These are phyloP conservation scores for Hanleya hanleyi DNA, from an alignment of 2,888 invertebrate genomes.

Conservation along the genomic window DNA sequence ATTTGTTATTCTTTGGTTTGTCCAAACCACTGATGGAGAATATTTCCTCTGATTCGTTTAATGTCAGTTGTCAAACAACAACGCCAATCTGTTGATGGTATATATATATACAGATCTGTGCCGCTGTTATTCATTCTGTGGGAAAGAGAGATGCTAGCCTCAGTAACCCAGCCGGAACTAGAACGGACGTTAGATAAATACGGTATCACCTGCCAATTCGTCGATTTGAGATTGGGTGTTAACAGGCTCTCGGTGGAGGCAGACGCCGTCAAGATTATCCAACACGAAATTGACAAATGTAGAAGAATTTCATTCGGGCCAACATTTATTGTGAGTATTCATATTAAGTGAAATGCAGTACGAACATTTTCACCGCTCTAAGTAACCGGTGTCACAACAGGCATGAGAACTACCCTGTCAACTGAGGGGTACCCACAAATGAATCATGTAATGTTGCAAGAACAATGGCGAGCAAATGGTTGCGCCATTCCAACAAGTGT, in stretches of 20 bases:
- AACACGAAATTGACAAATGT: slow-evolving; percentile 28
- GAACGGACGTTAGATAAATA: slow-evolving; percentile 31
- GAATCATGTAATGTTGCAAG: too few species aligned
- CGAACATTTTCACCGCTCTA: not conserved
- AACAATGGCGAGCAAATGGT: too few species aligned
- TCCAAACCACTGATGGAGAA: too few species aligned
- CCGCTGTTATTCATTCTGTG: too few species aligned
- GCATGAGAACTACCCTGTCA: too few species aligned
- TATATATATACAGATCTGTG: too few species aligned
- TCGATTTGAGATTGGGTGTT: slow-evolving; percentile 36
- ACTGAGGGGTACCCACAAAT: too few species aligned
- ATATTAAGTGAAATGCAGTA: not conserved
- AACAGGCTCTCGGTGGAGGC: slow-evolving; percentile 30
- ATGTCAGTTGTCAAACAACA: too few species aligned
- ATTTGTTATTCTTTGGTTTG: too few species aligned
- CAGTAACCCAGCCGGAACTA: slow-evolving; percentile 37
- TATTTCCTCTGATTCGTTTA: too few species aligned
- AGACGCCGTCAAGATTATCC: slow-evolving; percentile 34
- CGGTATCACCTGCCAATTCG: slow-evolving; percentile 39
- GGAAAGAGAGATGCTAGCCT: slow-evolving; percentile 41
- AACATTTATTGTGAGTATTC: slow-evolving; percentile 32
- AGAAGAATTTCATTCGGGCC: slow-evolving; percentile 34
- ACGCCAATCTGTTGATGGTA: too few species aligned
- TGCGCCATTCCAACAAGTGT: too few species aligned
- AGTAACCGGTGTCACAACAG: slow-evolving; percentile 34